Evolutionary conservation across 2,113 vertebrate genomes (phyloP).

Genomic region (Ursus arctos): DNA sequence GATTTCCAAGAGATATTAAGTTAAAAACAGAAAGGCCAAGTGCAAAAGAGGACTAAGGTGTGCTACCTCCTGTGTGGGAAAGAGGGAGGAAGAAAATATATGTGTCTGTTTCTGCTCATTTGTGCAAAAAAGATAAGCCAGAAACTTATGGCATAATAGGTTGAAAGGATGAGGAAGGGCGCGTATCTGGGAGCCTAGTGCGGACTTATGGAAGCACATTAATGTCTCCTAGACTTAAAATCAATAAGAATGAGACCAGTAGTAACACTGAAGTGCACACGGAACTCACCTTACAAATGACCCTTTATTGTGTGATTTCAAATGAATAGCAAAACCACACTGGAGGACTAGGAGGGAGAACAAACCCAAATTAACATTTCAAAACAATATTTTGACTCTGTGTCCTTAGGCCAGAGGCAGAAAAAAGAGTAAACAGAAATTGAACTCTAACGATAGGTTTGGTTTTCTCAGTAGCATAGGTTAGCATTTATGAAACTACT

Average conservation of each 20-base stretch:
- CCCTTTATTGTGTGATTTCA: neutral
- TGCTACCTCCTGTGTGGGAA: neutral
- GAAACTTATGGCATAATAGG: neutral
- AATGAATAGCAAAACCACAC: neutral
- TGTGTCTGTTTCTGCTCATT: neutral
- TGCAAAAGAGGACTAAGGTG: neutral
- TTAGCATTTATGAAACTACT: neutral
- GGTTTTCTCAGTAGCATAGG: neutral
- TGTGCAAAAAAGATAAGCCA: neutral
- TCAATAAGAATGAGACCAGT: neutral
- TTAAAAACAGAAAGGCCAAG: neutral
- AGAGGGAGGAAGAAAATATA: neutral
- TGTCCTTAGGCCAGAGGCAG: rapidly evolving
- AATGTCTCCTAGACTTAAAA: neutral
- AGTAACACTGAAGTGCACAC: neutral
- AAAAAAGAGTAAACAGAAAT: rapidly evolving
- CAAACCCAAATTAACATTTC: rapidly evolving
- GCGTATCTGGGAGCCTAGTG: neutral
- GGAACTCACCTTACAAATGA: neutral
- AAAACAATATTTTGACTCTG: rapidly evolving
- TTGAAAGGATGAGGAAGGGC: rapidly evolving
- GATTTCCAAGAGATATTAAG: neutral
- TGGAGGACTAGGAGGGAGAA: neutral
- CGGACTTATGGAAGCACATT: neutral
- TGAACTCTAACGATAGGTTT: neutral